Base-by-base conservation (phyloP, 2,888 invertebrate species). In the Geotrupes spiniger region DNA sequence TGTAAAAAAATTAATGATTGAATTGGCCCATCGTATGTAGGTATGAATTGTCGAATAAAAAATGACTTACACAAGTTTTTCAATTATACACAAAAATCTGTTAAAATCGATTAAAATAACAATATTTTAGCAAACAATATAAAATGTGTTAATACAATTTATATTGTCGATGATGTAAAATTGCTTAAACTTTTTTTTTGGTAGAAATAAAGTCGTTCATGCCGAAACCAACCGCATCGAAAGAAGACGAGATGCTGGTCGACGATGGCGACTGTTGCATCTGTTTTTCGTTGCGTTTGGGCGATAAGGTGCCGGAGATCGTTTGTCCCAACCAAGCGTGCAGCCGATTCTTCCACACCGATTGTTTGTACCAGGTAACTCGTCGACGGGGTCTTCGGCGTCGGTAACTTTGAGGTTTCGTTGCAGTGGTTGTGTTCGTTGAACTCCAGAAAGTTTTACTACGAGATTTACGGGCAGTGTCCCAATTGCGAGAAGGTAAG, bases 321-420 rank as follows among this genome's bases (percentile, higher is more conserved):
- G 56, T 68, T 33, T 76, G 75, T 57, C 62, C 62, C 33, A 73
- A 72, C 55, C 37, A 61, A 42, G 65, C 60, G 8, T 76, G 76
- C 57, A 67, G 66, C 42, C 64, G 67, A 26, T 56, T 58, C 38
- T 76, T 68, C 49, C 76, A 76, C 49, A 56, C 50, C 0, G 60
- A 64, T 11, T 76, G 76, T 58, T 61, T 76, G n/a, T 71, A 69
- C 57, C 69, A 74, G 63, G 72, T 74, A 61, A 59, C 48, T 49
- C 10, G 6, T 21, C 6, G 21, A n/a, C n/a, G n/a, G n/a, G n/a
- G n/a, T n/a, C n/a, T n/a, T n/a, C n/a, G n/a, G n/a, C n/a, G n/a
- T n/a, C n/a, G n/a, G n/a, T n/a, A 21, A 21, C 21, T 4, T 21
- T 21, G 21, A 21, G 3, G 6, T 21, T 48, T 48, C 49, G 41